A percentile compares a stretch with the other conserved stretches of the same genome.
These are phyloP conservation scores for Rafetus swinhoei DNA, from an alignment of 2,113 vertebrate genomes.

Conservation along the genomic window DNA sequence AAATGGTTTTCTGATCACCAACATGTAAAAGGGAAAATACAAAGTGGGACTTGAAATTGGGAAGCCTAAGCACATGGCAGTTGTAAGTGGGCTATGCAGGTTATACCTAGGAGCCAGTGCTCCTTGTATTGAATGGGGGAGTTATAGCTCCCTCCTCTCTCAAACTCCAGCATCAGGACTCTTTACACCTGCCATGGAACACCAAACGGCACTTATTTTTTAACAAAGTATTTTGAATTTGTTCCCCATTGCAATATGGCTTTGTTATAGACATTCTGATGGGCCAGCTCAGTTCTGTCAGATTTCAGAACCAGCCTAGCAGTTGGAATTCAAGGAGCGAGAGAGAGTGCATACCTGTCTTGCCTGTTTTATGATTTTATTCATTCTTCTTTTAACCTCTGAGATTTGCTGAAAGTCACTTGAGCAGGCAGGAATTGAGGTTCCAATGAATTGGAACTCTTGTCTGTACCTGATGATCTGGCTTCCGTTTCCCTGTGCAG, in stretches of 20 bases:
- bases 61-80: not conserved
- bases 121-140: not conserved
- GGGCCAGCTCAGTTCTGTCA: accelerated
- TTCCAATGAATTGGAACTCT: accelerated
- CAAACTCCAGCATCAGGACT: accelerated
- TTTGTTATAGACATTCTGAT: not conserved
- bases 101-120: not conserved
- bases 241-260: accelerated
- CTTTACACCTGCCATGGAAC: not conserved
- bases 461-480: not conserved
- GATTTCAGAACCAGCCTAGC: not conserved
- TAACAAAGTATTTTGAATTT: not conserved
- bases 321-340: not conserved
- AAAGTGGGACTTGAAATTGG: not conserved
- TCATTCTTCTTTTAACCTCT: accelerated
- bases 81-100: not conserved
- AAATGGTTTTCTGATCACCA: not conserved
- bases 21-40: not conserved
- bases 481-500: not conserved
- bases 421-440: not conserved
- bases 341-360: not conserved
- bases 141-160: not conserved
- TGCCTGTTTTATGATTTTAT: not conserved
- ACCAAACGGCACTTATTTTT: not conserved
- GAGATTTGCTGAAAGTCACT: not conserved